Percentiles rank a stretch among this genome's conserved stretches.
Conservation (phyloP, 2,797 vertebrate species). For the Amazonetta brasiliensis region DNA sequence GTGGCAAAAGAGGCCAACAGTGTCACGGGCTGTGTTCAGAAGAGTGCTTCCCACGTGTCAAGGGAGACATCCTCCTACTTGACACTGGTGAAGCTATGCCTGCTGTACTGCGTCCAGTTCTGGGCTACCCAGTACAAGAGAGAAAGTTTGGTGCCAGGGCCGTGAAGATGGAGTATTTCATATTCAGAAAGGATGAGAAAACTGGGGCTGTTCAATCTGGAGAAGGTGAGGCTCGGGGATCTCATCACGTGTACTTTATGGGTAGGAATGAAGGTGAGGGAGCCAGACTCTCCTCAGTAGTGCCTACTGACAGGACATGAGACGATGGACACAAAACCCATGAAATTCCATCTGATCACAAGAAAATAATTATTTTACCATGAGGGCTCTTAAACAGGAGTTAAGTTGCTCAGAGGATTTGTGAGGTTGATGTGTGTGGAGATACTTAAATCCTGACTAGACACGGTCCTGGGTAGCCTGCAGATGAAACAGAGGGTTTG, state of each 20-base stretch:
- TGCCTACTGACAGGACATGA: neutral
- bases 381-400: neutral
- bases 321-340: neutral
- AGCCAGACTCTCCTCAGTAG: neutral
- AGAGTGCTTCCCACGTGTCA: fast-evolving
- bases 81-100: neutral
- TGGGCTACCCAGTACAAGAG: neutral
- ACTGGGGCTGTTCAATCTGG: neutral
- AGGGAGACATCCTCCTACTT: neutral
- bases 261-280: neutral
- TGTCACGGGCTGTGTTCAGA: neutral
- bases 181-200: neutral
- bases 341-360: neutral
- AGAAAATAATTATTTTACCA: neutral
- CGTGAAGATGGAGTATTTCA: neutral
- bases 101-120: no score
- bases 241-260: neutral
- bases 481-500: neutral
- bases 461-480: neutral
- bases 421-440: neutral
- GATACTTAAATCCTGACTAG: neutral
- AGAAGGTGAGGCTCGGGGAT: neutral
- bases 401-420: neutral
- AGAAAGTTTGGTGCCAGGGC: neutral
- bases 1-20: neutral